Conservation (phyloP, 1,140 invertebrate genomes). For the Leucophenga varia region DNA sequence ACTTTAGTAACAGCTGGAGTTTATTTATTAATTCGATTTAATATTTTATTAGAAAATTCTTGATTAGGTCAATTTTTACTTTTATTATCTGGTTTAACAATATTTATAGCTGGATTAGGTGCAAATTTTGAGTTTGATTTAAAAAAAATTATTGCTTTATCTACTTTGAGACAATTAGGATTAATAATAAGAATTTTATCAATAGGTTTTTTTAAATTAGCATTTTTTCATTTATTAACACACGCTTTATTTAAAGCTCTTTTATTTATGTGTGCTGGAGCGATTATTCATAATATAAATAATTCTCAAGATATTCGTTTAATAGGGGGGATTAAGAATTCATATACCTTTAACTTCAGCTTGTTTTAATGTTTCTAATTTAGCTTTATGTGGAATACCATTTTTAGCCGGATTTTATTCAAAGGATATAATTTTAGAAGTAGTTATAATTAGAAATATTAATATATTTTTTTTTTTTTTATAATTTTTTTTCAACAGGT, state of each 20-base stretch:
- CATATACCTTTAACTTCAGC: conserved; percentile 56
- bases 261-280: conserved; percentile 64
- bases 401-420: conserved; percentile 66
- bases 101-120: conserved; percentile 63
- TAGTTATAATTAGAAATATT: conserved; percentile 54
- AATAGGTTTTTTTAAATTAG: conserved; percentile 53
- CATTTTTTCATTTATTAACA: conserved; percentile 65
- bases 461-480: conserved; percentile 59
- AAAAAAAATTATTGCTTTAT: conserved; percentile 73
- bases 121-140: conserved; percentile 67
- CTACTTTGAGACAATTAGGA: conserved; percentile 69
- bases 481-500: conserved; percentile 58
- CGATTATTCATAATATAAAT: conserved; percentile 64
- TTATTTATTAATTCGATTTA: conserved; percentile 70
- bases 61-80: conserved; percentile 52
- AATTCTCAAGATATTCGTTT: conserved; percentile 66
- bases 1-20: conserved; percentile 72
- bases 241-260: conserved; percentile 69
- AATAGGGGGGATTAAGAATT: conserved; percentile 57
- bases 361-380: conserved; percentile 59
- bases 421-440: conserved; percentile 65
- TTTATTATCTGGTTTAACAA: conserved; percentile 60
- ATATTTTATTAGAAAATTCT: conserved; percentile 49
- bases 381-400: conserved; percentile 61
- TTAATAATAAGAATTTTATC: conserved; percentile 65